phyloP scores from a whole-genome alignment of 2,113 vertebrate genomes.

The Pseudopodoces humilis region DNA sequence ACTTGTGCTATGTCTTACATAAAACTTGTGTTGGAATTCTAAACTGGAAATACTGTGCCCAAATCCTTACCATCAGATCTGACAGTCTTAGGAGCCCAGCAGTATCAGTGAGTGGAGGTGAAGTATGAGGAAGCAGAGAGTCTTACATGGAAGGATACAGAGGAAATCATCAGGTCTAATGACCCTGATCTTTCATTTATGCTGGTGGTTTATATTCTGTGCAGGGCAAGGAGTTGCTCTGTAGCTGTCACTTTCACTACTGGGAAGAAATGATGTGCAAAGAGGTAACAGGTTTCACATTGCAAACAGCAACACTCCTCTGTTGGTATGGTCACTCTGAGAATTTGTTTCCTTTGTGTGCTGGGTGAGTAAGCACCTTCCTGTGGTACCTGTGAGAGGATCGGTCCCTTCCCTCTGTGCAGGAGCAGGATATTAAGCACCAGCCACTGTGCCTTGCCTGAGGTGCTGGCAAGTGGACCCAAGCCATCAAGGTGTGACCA shows the following conservation, averaged over 20 bases:
- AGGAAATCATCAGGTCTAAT: not conserved
- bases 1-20: not conserved
- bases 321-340: not conserved
- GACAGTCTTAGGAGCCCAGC: not conserved
- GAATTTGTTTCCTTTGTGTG: not conserved
- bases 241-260: not conserved
- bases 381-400: not conserved
- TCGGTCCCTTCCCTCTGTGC: not conserved
- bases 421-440: not conserved
- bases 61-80: not conserved
- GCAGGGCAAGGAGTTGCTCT: not conserved
- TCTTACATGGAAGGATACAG: not conserved
- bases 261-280: not conserved
- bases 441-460: fast-evolving
- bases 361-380: not conserved
- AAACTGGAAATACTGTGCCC: not conserved
- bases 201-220: not conserved
- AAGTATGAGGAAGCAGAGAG: not conserved
- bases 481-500: not conserved
- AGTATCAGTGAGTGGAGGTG: not conserved
- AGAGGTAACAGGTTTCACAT: not conserved
- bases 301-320: not conserved
- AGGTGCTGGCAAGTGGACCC: not conserved
- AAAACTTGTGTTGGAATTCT: not conserved
- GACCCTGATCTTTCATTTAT: not conserved